These are phyloP conservation scores for Columbina picui DNA, from an alignment of 2,113 vertebrate species.

Conservation along the genomic window DNA sequence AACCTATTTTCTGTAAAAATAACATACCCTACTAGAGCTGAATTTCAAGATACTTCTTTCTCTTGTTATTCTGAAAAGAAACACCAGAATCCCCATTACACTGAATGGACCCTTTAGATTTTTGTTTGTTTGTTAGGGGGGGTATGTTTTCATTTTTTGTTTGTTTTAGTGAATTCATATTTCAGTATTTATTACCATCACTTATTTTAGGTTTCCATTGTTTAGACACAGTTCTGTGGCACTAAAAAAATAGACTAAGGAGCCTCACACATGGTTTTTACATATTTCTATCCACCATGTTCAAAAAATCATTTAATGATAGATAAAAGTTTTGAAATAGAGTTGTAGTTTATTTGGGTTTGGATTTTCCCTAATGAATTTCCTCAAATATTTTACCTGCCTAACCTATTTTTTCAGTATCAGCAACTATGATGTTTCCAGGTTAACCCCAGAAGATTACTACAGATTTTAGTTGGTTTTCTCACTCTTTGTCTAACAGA, in stretches of 20 bases:
- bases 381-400: neutral
- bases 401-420: neutral
- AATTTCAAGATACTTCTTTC: neutral
- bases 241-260: neutral
- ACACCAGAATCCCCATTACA: neutral
- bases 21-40: neutral
- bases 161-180: neutral
- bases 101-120: neutral
- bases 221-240: neutral
- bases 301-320: neutral
- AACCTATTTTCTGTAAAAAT: neutral
- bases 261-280: neutral
- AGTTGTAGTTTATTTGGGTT: neutral
- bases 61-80: neutral
- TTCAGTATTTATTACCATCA: neutral
- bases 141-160: too few species aligned
- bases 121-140: too few species aligned
- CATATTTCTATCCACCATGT: neutral
- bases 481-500: neutral
- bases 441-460: neutral
- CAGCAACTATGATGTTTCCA: neutral
- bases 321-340: neutral
- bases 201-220: accelerated
- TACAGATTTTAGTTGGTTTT: neutral
- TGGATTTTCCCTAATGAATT: neutral